phyloP scores from a whole-genome alignment of 2,113 vertebrate genomes.

The Pristiophorus japonicus region DNA sequence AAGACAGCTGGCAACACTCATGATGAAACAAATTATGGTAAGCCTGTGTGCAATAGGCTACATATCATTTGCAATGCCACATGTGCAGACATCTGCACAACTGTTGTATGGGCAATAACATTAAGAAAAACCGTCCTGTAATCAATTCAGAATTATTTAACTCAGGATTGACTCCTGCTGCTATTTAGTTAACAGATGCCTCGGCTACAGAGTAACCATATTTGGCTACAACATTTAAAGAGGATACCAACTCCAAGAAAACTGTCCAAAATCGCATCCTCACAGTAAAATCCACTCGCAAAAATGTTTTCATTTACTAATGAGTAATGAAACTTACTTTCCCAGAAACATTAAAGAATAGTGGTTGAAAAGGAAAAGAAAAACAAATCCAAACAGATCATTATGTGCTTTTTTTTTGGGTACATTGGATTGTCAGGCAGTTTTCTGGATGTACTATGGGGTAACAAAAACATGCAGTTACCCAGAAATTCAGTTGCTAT shows the following conservation, averaged over 20 bases:
- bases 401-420: neutral
- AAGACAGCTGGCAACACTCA: constrained; percentile 38
- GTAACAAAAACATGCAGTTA: neutral
- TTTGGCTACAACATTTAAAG: constrained; percentile 32
- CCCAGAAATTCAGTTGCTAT: neutral
- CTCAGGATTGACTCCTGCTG: constrained; percentile 35
- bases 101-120: constrained; percentile 38
- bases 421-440: neutral
- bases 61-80: constrained; percentile 37
- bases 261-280: neutral
- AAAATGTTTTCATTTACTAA: neutral
- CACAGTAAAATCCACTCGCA: neutral
- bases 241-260: constrained; percentile 18
- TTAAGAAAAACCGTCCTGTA: constrained; percentile 36
- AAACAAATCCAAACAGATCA: neutral
- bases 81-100: constrained; percentile 36
- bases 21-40: constrained; percentile 37
- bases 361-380: neutral
- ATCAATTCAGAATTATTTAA: constrained; percentile 38
- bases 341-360: neutral
- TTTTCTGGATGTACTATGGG: neutral
- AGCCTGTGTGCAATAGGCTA: constrained; percentile 35
- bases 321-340: constrained; percentile 18
- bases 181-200: constrained; percentile 37
- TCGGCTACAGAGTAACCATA: constrained; percentile 31